Conservation (phyloP, 2,888 invertebrate species). For the Aspidapion aeneum region DNA sequence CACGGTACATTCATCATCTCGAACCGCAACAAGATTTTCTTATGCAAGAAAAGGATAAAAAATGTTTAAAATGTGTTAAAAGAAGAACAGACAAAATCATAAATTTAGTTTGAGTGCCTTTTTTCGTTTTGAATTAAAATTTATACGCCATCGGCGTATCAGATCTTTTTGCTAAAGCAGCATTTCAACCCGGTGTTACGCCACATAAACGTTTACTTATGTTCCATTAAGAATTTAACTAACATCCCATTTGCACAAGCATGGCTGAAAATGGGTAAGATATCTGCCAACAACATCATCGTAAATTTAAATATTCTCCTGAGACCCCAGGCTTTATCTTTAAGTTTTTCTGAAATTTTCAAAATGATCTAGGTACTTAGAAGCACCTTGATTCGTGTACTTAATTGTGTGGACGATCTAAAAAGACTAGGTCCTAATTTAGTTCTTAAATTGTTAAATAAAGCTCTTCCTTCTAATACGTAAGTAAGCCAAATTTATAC, state of each 20-base stretch:
- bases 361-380: too few relatives aligned
- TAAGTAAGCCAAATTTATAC: too few relatives aligned
- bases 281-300: too few relatives aligned
- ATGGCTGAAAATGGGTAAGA: slow-evolving; percentile 26
- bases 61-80: slow-evolving; percentile 22
- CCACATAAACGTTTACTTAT: slow-evolving; percentile 50
- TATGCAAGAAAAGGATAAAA: too few relatives aligned
- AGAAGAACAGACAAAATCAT: slow-evolving; percentile 17
- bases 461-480: too few relatives aligned
- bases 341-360: too few relatives aligned
- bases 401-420: too few relatives aligned
- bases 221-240: slow-evolving; percentile 49
- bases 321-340: too few relatives aligned
- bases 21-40: slow-evolving; percentile 23
- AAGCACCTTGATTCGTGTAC: too few relatives aligned
- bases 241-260: slow-evolving; percentile 42
- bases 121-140: slow-evolving; percentile 28
- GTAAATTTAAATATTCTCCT: too few relatives aligned
- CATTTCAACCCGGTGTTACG: slow-evolving; percentile 47
- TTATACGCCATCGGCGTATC: slow-evolving; percentile 37
- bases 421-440: too few relatives aligned
- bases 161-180: slow-evolving; percentile 37
- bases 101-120: slow-evolving; percentile 16
- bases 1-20: slow-evolving; percentile 26
- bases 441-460: too few relatives aligned